A percentile compares a stretch with the other conserved stretches of the same genome.
These are phyloP conservation scores for Acanthurus lineatus DNA, from an alignment of 2,797 vertebrate genomes.

Conservation along the genomic window DNA sequence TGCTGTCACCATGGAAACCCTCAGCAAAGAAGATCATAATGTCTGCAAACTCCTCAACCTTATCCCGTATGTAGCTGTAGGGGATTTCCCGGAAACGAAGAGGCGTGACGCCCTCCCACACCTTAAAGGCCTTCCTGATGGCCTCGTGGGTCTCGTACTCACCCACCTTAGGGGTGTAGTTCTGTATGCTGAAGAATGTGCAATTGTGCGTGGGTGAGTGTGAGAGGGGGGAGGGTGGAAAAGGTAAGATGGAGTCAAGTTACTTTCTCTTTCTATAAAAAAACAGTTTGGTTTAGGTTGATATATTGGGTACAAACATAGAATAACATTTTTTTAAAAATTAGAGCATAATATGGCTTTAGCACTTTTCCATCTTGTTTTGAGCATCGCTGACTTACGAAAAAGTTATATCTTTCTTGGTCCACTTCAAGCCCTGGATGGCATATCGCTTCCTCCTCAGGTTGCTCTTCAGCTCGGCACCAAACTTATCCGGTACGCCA, in stretches of 20 bases:
- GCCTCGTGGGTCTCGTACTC: slow-evolving; percentile 91
- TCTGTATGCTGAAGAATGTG: slow-evolving; percentile 90
- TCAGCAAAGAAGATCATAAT: slow-evolving; percentile 96
- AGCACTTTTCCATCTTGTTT: not conserved
- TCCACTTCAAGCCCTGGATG: slow-evolving; percentile 93
- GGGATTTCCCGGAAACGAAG: slow-evolving; percentile 92
- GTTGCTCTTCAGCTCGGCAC: slow-evolving; percentile 93
- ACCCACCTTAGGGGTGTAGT: slow-evolving; percentile 94
- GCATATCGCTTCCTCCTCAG: slow-evolving; percentile 93
- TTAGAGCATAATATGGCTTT: not conserved
- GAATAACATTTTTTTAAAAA: not conserved
- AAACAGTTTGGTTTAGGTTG: not conserved
- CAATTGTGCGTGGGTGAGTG: not conserved
- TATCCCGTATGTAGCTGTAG: slow-evolving; percentile 89
- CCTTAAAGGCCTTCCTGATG: slow-evolving; percentile 91
- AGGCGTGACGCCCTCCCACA: slow-evolving; percentile 91
- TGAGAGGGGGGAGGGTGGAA: not conserved
- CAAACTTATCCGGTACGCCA: slow-evolving; percentile 95
- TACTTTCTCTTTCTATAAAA: not conserved
- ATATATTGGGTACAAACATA: not conserved
- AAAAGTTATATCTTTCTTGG: slow-evolving; percentile 90
- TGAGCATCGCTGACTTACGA: slow-evolving; percentile 82
- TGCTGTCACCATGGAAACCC: slow-evolving; percentile 94
- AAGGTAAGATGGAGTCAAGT: not conserved
- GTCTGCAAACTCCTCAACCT: slow-evolving; percentile 90